A percentile compares a stretch with the other conserved stretches of the same genome.
These are phyloP conservation scores for Osmoderma eremita DNA, from an alignment of 2,888 invertebrate genomes.

Conservation along the genomic window DNA sequence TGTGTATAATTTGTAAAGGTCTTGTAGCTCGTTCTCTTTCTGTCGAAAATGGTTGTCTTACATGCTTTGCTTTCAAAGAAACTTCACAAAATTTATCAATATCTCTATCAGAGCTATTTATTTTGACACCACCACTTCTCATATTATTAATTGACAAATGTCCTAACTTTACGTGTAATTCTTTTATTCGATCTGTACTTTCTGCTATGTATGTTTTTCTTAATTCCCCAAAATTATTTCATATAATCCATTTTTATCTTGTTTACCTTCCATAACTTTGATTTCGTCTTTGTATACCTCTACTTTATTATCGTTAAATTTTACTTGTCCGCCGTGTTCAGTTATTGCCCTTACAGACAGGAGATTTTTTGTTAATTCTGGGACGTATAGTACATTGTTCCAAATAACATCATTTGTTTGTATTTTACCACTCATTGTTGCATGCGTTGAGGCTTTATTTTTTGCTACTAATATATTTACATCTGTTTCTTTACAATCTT, in stretches of 20 bases:
- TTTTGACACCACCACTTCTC: conserved; percentile 3
- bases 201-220: conserved; percentile 15
- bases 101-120: background rate
- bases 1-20: conserved; percentile 26
- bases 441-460: conserved; percentile 8
- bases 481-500: conserved; percentile 15
- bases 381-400: conserved; percentile 41
- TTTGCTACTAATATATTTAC: conserved; percentile 13
- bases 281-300: conserved; percentile 45
- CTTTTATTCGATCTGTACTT: conserved; percentile 3
- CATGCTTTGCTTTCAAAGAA: conserved; percentile 27
- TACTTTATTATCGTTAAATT: conserved; percentile 47
- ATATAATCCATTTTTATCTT: conserved; percentile 43
- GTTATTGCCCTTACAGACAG: conserved; percentile 53
- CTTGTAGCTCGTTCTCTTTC: conserved; percentile 10
- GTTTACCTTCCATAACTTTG: conserved; percentile 44
- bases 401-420: conserved; percentile 7
- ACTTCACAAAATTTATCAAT: conserved; percentile 33
- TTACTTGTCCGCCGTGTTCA: conserved; percentile 50
- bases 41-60: conserved; percentile 16
- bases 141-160: conserved; percentile 27
- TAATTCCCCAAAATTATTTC: conserved; percentile 41
- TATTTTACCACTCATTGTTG: conserved; percentile 7
- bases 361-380: conserved; percentile 51
- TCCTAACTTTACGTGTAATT: conserved; percentile 23